Base-by-base conservation (phyloP, 2,888 invertebrate species). In the Sycophila texana region DNA sequence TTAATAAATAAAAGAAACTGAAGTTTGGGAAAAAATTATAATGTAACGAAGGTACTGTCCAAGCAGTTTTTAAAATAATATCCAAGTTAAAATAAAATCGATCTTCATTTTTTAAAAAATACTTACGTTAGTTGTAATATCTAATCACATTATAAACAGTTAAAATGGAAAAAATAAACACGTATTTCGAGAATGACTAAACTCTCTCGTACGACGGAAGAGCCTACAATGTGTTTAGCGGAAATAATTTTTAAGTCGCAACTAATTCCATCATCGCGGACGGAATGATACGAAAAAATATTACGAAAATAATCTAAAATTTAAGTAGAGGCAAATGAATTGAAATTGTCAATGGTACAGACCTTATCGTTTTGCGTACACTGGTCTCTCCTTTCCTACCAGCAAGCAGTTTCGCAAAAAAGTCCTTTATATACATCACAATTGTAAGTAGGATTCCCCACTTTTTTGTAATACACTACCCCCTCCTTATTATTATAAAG, bases 61-160 rank as follows among this genome's bases (percentile, higher is more conserved):
- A 80, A 80, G 80, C 86, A 87, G 85, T 84, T 84, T 84, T 84
- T 79, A 83, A 85, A 83, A 81, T 86, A 87, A 87, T 86, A 84
- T 86, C 39, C 85, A 83, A 84, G 83, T 85, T 85, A 84, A 85
- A 84, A 77, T 86, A 86, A 39, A 87, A 86, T 84, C 77, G 80
- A 84, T 83, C 63, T 57, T 73, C 72, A 84, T 85, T 86, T 85
- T 82, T 82, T 85, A 83, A 84, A 85, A 72, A 74, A 70, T 74
- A 75, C 85, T 86, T 86, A 86, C 82, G 84, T 87, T 88, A 86
- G 86, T 83, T 82, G 80, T 86, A 87, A 86, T 83, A 77, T 86
- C 83, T 86, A 86, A 86, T 85, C 84, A 83, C 85, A 87, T 84
- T 85, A 85, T 82, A 80, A 81, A 67, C 73, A 77, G 55, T 73